Evolutionary conservation across 2,797 vertebrate species (phyloP), one percentile per base, ranked within the genome.

Genomic region (Sebastiscus albofasciatus): DNA sequence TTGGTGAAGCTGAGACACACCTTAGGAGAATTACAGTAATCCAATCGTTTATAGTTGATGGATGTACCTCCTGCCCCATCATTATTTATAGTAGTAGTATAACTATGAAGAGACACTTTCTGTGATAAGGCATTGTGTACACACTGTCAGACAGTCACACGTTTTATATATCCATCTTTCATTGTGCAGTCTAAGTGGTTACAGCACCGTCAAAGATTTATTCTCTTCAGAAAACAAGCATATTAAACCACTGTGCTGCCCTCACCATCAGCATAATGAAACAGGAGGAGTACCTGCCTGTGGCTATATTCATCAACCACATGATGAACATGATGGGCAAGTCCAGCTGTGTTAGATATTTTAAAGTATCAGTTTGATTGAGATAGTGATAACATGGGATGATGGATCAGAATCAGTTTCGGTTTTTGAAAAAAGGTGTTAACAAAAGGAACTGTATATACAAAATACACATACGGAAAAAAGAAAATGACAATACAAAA

Each of bases 201-300:
- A 26, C 59, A 61, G 39, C 39, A 20, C 20, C 34, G 66, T 73
- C 58, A 58, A 26, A 75, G 16, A 70, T 42, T 26, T 29, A 9
- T 68, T 55, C 24, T 13, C 49, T 66, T 52, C 46, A 46, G 60
- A 81, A 84, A 81, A 71, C 73, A 79, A 61, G 70, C 36, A 8
- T 58, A 54, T 16, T 83, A 54, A 80, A 77, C 9, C 64, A 64
- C 22, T 36, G 42, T 34, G 46, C 74, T 70, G 79, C 76, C 54
- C 73, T 83, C 72, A 56, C 61, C 5, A 65, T 80, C 82, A 70
- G 61, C 33, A 18, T 74, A 77, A 74, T 49, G 68, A 76, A 67
- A 52, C 72, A 81, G 61, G 54, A 82, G 71, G 78, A 82, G 34
- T 62, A 74, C 64, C 61, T 82, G 70, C 56, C 85, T 2, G 59